Evolutionary conservation across 2,888 invertebrate genomes (phyloP), one percentile per base, ranked within the genome.

Genomic region (Eremobia ochroleuca): DNA sequence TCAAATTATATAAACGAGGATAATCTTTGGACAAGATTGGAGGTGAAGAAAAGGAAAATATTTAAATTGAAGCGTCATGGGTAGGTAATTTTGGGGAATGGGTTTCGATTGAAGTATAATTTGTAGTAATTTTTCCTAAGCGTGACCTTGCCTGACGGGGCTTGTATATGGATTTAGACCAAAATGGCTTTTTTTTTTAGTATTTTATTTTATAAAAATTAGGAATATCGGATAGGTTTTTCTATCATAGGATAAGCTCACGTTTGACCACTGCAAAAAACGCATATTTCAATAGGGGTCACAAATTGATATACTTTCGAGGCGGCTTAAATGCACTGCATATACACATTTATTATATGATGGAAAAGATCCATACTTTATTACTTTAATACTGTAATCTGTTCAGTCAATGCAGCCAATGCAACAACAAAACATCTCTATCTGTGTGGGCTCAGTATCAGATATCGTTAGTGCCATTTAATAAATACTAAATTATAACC

Each of bases 401-500:
- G 28, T 66, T 58, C n/a, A n/a, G 13, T 49, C n/a, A 46, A 21
- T 55, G 11, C n/a, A 31, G 46, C n/a, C 3, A 34, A 49, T 46
- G 46, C 34, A 68, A 31, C 31, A 67, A 74, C 28, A 68, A 64
- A 80, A 76, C 49, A 25, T 40, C 61, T 65, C 52, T 40, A 59
- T 64, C 65, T 74, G 86, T 83, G 83, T 62, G 72, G 82, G 68
- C 86, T 66, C 46, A 73, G 18, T 58, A 70, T 62, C 68, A 46
- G 68, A 69, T 72, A 58, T 72, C 62, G 59, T 62, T 71, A 85
- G 64, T 81, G 65, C 59, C 40, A 34, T 81, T 81, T 81, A 65
- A 65, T 82, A 73, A 68, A 64, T 59, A 61, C 69, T 62, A 83
- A 84, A 86, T 79, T 72, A 83, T 34, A 70, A 79, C 70, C 31